Percentiles rank a stretch among this genome's conserved stretches.
phyloP scores from a whole-genome alignment of 1,140 invertebrate species.

The Eumeta japonica region DNA sequence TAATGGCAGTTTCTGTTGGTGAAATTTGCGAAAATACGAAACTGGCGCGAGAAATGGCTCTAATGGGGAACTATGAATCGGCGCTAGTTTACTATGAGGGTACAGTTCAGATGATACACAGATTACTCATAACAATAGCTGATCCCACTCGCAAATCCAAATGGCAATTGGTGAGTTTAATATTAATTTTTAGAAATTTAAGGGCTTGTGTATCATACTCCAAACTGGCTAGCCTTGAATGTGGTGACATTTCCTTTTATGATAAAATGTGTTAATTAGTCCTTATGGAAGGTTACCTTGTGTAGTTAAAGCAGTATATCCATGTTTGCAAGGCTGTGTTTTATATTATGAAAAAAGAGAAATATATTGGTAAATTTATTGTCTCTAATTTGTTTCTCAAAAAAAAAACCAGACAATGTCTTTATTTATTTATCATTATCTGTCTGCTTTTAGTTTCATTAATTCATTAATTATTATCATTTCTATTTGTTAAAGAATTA shows the following conservation, averaged over 20 bases:
- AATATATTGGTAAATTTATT: no score
- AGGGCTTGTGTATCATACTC: slow-evolving; percentile 9
- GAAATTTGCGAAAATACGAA: slow-evolving; percentile 92
- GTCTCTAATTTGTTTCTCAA: no score
- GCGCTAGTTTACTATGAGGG: slow-evolving; percentile 94
- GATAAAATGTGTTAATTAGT: slow-evolving; percentile 41
- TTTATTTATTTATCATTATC: no score
- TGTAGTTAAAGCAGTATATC: slow-evolving; percentile 7
- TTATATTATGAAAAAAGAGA: no score
- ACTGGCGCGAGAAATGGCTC: slow-evolving; percentile 89
- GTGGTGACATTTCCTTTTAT: slow-evolving; percentile 35
- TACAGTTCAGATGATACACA: slow-evolving; percentile 86
- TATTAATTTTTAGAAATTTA: slow-evolving; percentile 6
- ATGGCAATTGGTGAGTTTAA: slow-evolving; percentile 78
- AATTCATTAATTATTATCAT: no score
- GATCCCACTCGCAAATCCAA: slow-evolving; percentile 78
- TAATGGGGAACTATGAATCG: slow-evolving; percentile 94
- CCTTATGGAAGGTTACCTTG: slow-evolving; percentile 36
- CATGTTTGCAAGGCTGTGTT: slow-evolving; percentile 8
- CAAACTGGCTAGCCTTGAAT: slow-evolving; percentile 26
- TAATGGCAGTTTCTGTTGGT: slow-evolving; percentile 80
- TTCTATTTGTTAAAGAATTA: no score
- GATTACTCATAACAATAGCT: slow-evolving; percentile 75
- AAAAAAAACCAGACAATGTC: no score
- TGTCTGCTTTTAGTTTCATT: no score